Evolutionary conservation across 2,113 vertebrate species (phyloP).

Genomic region (Chaetura pelagica): DNA sequence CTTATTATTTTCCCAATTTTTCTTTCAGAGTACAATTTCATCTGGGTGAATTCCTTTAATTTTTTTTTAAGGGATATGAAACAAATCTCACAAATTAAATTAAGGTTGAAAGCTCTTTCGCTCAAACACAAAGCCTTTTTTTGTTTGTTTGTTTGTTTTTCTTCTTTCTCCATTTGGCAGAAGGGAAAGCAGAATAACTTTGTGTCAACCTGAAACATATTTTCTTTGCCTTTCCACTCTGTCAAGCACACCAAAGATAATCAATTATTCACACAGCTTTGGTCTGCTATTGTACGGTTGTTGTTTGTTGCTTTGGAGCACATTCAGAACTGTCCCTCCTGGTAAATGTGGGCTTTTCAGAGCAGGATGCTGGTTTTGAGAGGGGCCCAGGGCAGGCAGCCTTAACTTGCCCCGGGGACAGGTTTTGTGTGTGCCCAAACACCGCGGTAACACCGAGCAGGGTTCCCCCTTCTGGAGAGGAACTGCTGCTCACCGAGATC

Average conservation of each 20-base stretch:
- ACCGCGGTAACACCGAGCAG: rapidly evolving
- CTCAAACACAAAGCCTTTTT: background rate
- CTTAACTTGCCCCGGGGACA: background rate
- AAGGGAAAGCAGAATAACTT: slow-evolving; percentile 35
- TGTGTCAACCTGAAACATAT: slow-evolving; percentile 52
- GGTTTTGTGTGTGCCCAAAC: background rate
- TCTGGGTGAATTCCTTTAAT: background rate
- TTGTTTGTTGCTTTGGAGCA: background rate
- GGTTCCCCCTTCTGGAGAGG: rapidly evolving
- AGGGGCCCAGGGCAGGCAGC: background rate
- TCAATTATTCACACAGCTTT: slow-evolving; percentile 60
- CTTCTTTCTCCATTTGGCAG: slow-evolving; percentile 1
- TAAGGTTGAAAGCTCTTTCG: background rate
- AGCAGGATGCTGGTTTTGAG: background rate
- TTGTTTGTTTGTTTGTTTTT: background rate
- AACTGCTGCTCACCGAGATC: background rate
- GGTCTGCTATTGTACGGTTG: slow-evolving; percentile 32
- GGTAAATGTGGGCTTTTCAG: background rate
- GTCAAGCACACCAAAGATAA: slow-evolving; percentile 46
- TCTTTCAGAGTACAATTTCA: background rate
- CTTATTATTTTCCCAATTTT: background rate
- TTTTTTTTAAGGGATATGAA: background rate
- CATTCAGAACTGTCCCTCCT: background rate
- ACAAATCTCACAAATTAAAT: background rate
- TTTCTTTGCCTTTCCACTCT: slow-evolving; percentile 54